A percentile compares a stretch with the other conserved stretches of the same genome.
Conservation (phyloP, 2,888 invertebrate species). For the Platypus cylindrus region DNA sequence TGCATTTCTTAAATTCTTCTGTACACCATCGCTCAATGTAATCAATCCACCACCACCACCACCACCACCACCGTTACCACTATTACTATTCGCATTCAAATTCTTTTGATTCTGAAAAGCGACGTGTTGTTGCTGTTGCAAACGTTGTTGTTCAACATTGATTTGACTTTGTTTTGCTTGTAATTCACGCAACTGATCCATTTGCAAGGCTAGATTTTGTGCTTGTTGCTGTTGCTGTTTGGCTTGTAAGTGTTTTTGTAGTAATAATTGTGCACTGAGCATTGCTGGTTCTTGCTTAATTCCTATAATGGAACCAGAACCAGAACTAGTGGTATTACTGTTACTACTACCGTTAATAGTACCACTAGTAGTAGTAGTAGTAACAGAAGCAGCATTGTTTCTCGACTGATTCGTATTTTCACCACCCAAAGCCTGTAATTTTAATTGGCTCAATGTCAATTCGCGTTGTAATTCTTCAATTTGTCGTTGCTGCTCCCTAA, state of each 20-base stretch:
- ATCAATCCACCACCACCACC: too few species aligned
- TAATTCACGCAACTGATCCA: conserved; percentile 49
- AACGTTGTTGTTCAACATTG: conserved; percentile 36
- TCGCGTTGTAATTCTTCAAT: conserved; percentile 81
- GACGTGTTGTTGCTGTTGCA: conserved; percentile 39
- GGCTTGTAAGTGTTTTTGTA: conserved; percentile 32
- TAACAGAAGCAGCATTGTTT: too few species aligned
- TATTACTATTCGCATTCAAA: conserved; percentile 44
- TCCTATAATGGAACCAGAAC: too few species aligned
- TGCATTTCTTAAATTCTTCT: too few species aligned
- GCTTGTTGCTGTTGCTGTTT: conserved; percentile 35
- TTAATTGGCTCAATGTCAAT: conserved; percentile 63
- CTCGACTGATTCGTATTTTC: too few species aligned
- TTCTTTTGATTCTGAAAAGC: conserved; percentile 37
- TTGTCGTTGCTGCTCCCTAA: conserved; percentile 71
- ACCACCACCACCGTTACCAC: conserved; percentile 18
- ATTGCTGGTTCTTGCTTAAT: too few species aligned
- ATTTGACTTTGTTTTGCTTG: conserved; percentile 39
- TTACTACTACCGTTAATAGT: too few species aligned
- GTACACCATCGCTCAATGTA: too few species aligned
- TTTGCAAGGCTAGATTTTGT: conserved; percentile 40
- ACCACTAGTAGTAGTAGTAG: too few species aligned
- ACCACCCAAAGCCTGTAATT: conserved; percentile 48
- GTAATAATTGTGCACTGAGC: conserved; percentile 27
- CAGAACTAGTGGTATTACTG: too few species aligned